Base-by-base conservation (phyloP, 2,113 vertebrate genomes). In the Atlantisia rogersi region DNA sequence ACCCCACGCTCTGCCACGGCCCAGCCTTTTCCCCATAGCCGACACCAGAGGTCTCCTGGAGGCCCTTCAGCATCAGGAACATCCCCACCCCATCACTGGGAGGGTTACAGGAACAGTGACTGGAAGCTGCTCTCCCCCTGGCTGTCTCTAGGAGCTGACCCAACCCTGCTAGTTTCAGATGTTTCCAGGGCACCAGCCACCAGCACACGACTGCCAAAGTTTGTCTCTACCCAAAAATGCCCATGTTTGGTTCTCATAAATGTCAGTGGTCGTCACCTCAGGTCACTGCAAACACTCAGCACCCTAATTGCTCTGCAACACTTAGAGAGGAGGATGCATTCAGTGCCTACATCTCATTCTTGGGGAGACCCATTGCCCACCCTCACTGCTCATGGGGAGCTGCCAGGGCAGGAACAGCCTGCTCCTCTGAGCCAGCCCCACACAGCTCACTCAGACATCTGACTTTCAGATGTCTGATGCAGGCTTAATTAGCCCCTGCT, bases 321-420 rank as follows among this genome's bases (percentile, higher is more conserved):
- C 67, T 48, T 22, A 7, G 7, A 10, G 25, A 35, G 22, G 53
- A 35, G 10, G 31, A 65, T 5, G 13, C 25, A 8, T 15, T 42
- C 20, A 28, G 37, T 0, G 0, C 46, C 60, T 18, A 12, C 16
- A 11, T 28, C n/a, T 12, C 2, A 22, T n/a, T 48, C 16, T 19
- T 28, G 39, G 39, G n/a, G 21, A 39, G 74, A 35, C 12, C 44
- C 37, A 42, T 25, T 12, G 2, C 31, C 53, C 21, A 31, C 74
- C 48, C 53, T 42, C 10, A 3, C 25, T 58, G 42, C 25, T 10
- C 12, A 24, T 3, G 1, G 48, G 40, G 28, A 39, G 69, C 82
- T 74, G 58, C 12, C 4, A 0, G 35, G 35, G 35, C 25, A 42
- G 63, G 53, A 52, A 62, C 42, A 50, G 44, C 62, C 42, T 2